These are phyloP conservation scores for Heliopora coerulea DNA, from an alignment of 92 coral and sea anemone genomes.

Conservation along the genomic window DNA sequence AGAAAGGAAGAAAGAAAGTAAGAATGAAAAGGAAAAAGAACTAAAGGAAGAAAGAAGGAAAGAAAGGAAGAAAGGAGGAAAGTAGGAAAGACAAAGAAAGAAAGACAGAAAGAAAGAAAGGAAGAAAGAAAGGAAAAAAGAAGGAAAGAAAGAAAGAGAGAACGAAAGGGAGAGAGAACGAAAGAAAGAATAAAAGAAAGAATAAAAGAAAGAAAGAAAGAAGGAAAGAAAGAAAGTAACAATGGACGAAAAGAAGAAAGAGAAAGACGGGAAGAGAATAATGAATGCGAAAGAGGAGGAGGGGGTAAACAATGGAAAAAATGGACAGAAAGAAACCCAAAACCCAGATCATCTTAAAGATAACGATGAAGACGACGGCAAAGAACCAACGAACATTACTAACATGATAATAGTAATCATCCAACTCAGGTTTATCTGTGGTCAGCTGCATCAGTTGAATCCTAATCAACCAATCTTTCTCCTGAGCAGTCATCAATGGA, in stretches of 20 bases:
- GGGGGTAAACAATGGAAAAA: neutral
- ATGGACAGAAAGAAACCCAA: neutral
- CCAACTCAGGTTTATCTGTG: conserved; percentile 77
- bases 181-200: neutral
- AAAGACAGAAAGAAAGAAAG: neutral
- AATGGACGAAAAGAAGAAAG: neutral
- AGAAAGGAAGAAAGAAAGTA: neutral
- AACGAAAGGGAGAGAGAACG: neutral
- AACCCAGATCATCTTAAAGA: too few relatives aligned
- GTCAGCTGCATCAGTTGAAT: conserved; percentile 91
- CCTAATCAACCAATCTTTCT: conserved; percentile 95
- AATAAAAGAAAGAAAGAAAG: neutral
- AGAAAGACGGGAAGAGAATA: neutral
- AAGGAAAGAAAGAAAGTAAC: neutral
- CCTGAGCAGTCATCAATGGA: conserved; percentile 90
- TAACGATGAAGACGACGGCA: neutral
- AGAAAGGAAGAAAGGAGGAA: neutral
- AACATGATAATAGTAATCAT: conserved; percentile 94
- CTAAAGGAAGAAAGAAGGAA: neutral
- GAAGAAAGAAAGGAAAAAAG: neutral
- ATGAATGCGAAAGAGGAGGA: neutral
- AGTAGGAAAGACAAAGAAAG: neutral
- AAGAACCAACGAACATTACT: neutral
- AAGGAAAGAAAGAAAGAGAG: neutral
- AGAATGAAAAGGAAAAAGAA: neutral